A percentile compares a stretch with the other conserved stretches of the same genome.
Evolutionary conservation across 1,140 invertebrate species (phyloP).

Genomic region (fruit fly (Drosophila melanogaster)): Release_6_plus_ISO1_MT NC_004354.4:4264501-4265000

Average conservation of each 20-base stretch:
- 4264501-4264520: too few relatives aligned
- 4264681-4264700: conserved; percentile 20
- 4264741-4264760: neutral
- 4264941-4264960: conserved; percentile 62
- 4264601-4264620: conserved; percentile 47
- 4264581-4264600: conserved; percentile 14
- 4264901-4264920: conserved; percentile 32
- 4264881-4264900: conserved; percentile 21
- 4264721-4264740: conserved; percentile 11
- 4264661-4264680: conserved; percentile 73
- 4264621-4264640: conserved; percentile 75
- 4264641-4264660: conserved; percentile 73
- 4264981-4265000: conserved; percentile 58
- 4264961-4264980: conserved; percentile 52
- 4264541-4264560: neutral
- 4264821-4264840: conserved; percentile 73
- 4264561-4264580: conserved; percentile 3
- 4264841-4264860: conserved; percentile 41
- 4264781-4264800: conserved; percentile 29
- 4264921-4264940: conserved; percentile 58
- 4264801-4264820: conserved; percentile 41
- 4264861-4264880: conserved; percentile 3
- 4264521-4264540: too few relatives aligned
- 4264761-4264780: neutral
- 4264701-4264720: neutral